phyloP scores from a whole-genome alignment of 1,140 invertebrate genomes.

The Augochlora pura region DNA sequence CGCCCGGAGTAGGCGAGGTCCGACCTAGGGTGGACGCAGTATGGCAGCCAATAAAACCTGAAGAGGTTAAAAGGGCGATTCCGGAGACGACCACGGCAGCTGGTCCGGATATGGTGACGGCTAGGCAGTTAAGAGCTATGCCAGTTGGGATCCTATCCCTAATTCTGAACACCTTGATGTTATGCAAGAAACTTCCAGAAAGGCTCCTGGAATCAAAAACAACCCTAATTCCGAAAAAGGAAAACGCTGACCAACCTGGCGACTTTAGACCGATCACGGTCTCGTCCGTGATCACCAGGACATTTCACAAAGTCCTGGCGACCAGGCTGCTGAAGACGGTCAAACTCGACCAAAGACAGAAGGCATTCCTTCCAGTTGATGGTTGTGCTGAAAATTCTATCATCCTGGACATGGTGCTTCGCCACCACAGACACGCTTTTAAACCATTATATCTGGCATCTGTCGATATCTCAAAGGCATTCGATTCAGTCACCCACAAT shows the following conservation, averaged over 20 bases:
- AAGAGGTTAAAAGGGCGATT: not conserved
- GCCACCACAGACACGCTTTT: not conserved
- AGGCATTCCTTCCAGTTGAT: no score
- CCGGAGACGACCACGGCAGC: conserved; percentile 11
- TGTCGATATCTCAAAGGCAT: conserved; percentile 30
- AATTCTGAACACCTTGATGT: conserved; percentile 34
- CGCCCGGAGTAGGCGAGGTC: not conserved
- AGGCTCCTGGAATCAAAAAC: conserved; percentile 37
- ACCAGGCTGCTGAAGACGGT: conserved; percentile 55
- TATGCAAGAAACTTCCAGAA: conserved; percentile 4
- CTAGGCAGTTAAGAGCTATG: not conserved
- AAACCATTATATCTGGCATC: conserved; percentile 11
- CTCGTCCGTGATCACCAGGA: conserved; percentile 68
- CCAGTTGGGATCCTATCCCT: not conserved
- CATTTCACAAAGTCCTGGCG: conserved; percentile 62
- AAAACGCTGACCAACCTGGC: conserved; percentile 35
- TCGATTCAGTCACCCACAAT: conserved; percentile 25
- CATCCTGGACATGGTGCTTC: no score
- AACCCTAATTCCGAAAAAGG: conserved; percentile 64
- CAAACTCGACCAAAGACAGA: no score
- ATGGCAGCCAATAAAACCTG: not conserved
- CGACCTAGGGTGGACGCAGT: not conserved
- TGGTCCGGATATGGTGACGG: conserved; percentile 36
- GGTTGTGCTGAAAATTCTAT: no score
- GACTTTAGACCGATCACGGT: conserved; percentile 76